phyloP scores from a whole-genome alignment of 1,140 invertebrate species.

The Fopius arisanus region DNA sequence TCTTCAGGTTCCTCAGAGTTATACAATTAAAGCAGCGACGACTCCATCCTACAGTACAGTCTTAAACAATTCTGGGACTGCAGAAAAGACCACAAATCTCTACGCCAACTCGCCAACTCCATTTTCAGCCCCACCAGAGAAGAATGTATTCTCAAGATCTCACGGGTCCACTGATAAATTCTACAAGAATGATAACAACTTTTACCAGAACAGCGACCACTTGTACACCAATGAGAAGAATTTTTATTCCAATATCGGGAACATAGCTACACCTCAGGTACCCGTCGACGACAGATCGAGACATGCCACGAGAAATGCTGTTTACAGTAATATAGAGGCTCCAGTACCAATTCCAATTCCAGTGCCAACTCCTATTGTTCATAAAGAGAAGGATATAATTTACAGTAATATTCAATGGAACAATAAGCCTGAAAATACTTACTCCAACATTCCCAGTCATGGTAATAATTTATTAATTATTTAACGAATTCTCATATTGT shows the following conservation, averaged over 20 bases:
- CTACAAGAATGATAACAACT: slow-evolving; percentile 42
- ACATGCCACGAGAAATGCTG: slow-evolving; percentile 48
- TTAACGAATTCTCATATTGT: no score
- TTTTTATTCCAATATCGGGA: slow-evolving; percentile 60
- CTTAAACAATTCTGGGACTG: slow-evolving; percentile 56
- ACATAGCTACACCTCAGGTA: slow-evolving; percentile 49
- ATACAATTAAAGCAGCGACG: slow-evolving; percentile 62
- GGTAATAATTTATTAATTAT: slow-evolving; percentile 12
- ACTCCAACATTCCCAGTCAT: slow-evolving; percentile 56
- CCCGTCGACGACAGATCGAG: slow-evolving; percentile 47
- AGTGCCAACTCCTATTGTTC: slow-evolving; percentile 38
- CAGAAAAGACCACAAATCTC: slow-evolving; percentile 54
- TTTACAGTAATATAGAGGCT: slow-evolving; percentile 61
- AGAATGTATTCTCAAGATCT: slow-evolving; percentile 33
- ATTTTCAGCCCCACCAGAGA: slow-evolving; percentile 48
- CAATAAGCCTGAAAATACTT: slow-evolving; percentile 60
- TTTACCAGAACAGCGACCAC: slow-evolving; percentile 56
- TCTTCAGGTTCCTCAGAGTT: slow-evolving; percentile 67
- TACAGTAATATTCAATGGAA: slow-evolving; percentile 64
- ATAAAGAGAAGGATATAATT: slow-evolving; percentile 59
- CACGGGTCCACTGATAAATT: slow-evolving; percentile 48
- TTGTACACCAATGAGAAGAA: slow-evolving; percentile 57
- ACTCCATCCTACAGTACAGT: slow-evolving; percentile 66
- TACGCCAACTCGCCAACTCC: slow-evolving; percentile 62
- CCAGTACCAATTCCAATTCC: slow-evolving; percentile 48